Conservation (phyloP, 2,888 invertebrate species). For the Graphium colonna region DNA sequence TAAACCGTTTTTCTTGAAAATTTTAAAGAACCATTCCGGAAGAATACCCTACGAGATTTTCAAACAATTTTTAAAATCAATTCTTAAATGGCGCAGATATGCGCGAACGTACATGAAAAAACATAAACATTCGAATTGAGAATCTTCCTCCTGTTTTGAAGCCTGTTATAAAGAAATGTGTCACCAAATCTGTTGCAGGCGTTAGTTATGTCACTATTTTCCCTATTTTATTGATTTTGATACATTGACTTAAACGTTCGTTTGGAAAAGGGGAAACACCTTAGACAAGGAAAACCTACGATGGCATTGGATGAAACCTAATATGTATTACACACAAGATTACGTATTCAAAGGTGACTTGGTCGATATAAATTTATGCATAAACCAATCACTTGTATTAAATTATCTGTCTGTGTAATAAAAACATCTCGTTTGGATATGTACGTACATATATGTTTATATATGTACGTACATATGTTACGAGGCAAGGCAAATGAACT, state of each 20-base stretch:
- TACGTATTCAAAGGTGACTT: constrained; percentile 6
- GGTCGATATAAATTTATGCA: not conserved
- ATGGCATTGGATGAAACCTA: not conserved
- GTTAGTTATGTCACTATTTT: not conserved
- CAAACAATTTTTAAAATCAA: no score
- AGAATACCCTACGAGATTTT: no score
- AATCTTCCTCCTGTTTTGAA: no score
- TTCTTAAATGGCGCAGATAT: no score
- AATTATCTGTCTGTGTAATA: not conserved
- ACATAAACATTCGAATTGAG: no score
- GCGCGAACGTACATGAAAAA: no score
- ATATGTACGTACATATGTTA: no score
- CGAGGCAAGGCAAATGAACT: not conserved
- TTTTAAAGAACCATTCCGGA: no score
- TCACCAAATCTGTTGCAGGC: not conserved
- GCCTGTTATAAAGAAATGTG: no score
- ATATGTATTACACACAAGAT: constrained; percentile 3
- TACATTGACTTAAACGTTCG: not conserved
- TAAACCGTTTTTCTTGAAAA: no score
- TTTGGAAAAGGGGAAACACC: constrained; percentile 6
- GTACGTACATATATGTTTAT: not conserved
- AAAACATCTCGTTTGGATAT: not conserved
- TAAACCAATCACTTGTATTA: not conserved
- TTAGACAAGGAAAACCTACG: constrained; percentile 7
- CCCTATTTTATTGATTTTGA: not conserved